Conservation (phyloP, 1,140 invertebrate genomes). For the Megathymus violae region DNA sequence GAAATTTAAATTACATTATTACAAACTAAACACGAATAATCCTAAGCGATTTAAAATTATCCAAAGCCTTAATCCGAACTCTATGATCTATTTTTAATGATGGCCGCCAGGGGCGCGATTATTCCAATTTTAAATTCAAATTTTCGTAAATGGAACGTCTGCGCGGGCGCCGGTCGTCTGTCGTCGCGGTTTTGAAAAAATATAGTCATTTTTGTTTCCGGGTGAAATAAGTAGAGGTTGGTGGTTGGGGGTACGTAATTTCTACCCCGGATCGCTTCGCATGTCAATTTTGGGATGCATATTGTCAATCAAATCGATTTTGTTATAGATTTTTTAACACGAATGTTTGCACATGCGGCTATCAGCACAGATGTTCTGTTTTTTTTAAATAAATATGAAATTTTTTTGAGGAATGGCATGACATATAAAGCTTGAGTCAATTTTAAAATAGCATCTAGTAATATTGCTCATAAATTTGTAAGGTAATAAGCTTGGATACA, state of each 20-base stretch:
- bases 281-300: conserved; percentile 4
- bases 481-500: too few relatives aligned
- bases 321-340: conserved; percentile 9
- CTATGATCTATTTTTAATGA: conserved; percentile 62
- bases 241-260: conserved; percentile 22
- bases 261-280: not conserved
- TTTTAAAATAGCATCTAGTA: too few relatives aligned
- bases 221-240: conserved; percentile 37
- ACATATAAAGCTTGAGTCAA: too few relatives aligned
- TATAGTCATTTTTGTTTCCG: conserved; percentile 51
- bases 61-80: conserved; percentile 42
- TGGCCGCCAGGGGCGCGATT: conserved; percentile 47
- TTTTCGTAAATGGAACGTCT: conserved; percentile 44
- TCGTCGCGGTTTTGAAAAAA: conserved; percentile 54
- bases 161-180: conserved; percentile 48
- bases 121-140: conserved; percentile 60
- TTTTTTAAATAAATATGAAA: too few relatives aligned
- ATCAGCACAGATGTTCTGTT: too few relatives aligned
- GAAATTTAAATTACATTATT: conserved; percentile 14
- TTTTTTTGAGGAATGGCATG: too few relatives aligned
- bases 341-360: too few relatives aligned
- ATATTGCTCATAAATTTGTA: too few relatives aligned
- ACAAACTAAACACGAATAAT: not conserved
- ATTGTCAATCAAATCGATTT: conserved; percentile 19
- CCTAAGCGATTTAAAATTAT: conserved; percentile 51